Conservation (phyloP, 2,797 vertebrate species). For the Eulemur albifrons region DNA sequence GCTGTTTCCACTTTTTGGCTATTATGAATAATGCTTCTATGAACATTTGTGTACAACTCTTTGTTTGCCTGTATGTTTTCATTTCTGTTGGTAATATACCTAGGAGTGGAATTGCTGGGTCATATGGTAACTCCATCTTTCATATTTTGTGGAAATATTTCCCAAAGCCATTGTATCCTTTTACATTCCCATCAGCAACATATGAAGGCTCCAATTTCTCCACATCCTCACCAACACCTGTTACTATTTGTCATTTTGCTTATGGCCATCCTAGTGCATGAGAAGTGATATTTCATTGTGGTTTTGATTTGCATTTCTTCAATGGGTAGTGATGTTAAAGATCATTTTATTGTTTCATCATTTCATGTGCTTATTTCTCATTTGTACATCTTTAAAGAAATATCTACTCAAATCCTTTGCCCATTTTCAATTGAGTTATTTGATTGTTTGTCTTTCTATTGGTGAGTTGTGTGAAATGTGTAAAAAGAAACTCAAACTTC, state of each 20-base stretch:
- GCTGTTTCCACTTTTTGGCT: not conserved
- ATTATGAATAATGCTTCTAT: not conserved
- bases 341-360: slow-evolving; percentile 32
- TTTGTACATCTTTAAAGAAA: slow-evolving; percentile 37
- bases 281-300: not conserved
- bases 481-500: not conserved
- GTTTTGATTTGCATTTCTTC: slow-evolving; percentile 12
- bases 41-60: not conserved
- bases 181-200: not conserved
- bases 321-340: not conserved
- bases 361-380: not conserved
- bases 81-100: not conserved
- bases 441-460: not conserved
- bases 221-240: not conserved
- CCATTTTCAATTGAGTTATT: not conserved
- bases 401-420: slow-evolving; percentile 23
- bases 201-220: not conserved
- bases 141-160: not conserved
- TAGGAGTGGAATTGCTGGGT: not conserved
- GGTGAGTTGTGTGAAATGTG: not conserved
- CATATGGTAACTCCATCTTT: not conserved
- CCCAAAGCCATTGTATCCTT: not conserved
- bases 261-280: not conserved
- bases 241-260: slow-evolving; percentile 41
- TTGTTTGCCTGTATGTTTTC: not conserved